These are phyloP conservation scores for Drosophila nigrodunni DNA, from an alignment of 1,140 invertebrate genomes.

Conservation along the genomic window DNA sequence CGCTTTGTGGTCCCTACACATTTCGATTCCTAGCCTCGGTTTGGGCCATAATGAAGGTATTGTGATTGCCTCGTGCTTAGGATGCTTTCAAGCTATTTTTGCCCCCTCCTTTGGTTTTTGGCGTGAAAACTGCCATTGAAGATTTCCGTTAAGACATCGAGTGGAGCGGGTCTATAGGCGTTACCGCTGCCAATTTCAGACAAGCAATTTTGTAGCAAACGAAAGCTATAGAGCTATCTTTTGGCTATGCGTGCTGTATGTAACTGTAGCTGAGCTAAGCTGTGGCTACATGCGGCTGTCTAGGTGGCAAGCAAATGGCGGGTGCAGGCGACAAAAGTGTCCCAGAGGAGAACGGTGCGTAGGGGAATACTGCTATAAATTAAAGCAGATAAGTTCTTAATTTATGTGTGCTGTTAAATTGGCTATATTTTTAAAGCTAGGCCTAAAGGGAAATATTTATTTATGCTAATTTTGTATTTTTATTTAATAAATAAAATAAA, in stretches of 20 bases:
- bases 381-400: constrained; percentile 2
- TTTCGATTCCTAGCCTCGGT: constrained; percentile 49
- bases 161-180: constrained; percentile 3
- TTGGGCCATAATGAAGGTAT: constrained; percentile 71
- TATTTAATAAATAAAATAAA: no score
- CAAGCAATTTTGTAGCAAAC: constrained; percentile 57
- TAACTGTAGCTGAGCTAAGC: constrained; percentile 29
- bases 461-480: no score
- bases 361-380: constrained; percentile 1
- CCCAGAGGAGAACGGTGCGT: not conserved
- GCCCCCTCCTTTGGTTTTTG: constrained; percentile 6
- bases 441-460: no score
- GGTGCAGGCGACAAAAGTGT: constrained; percentile 69
- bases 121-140: constrained; percentile 66
- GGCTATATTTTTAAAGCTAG: no score
- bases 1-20: constrained; percentile 55
- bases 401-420: no score
- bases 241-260: constrained; percentile 28
- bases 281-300: constrained; percentile 26
- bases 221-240: constrained; percentile 57
- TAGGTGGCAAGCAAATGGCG: constrained; percentile 41
- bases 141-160: constrained; percentile 63
- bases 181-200: constrained; percentile 59
- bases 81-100: constrained; percentile 26
- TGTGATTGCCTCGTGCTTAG: constrained; percentile 49